Evolutionary conservation across 2,888 invertebrate species (phyloP).

Genomic region (Andricus quercusramuli): DNA sequence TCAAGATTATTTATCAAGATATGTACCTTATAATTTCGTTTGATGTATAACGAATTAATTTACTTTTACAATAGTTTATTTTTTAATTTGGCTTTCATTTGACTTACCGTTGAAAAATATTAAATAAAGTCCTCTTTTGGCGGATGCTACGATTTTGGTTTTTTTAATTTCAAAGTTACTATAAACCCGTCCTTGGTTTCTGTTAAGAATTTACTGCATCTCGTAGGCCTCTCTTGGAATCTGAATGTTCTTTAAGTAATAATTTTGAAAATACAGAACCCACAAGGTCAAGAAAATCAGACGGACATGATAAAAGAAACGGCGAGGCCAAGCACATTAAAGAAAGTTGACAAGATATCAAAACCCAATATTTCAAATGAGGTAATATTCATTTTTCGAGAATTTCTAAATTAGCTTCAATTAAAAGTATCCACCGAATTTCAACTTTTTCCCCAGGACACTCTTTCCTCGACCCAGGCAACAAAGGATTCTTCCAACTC

Average conservation of each 20-base stretch:
- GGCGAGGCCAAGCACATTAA: neutral
- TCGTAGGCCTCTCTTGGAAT: neutral
- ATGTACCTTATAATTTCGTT: neutral
- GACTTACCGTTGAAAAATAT: neutral
- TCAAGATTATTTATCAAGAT: neutral
- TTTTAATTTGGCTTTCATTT: neutral
- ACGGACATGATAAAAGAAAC: neutral
- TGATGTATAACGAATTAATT: neutral
- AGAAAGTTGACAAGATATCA: neutral
- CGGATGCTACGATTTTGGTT: neutral
- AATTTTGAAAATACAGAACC: neutral
- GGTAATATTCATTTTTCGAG: neutral
- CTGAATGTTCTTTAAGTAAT: neutral
- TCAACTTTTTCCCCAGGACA: neutral
- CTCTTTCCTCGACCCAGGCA: neutral
- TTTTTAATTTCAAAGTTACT: neutral
- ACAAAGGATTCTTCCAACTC: neutral
- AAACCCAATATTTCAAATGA: neutral
- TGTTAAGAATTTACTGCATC: neutral
- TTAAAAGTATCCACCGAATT: neutral
- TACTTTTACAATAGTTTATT: neutral
- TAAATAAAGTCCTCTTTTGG: neutral
- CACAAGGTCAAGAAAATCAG: neutral
- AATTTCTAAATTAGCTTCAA: neutral
- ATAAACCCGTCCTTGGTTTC: neutral